Base-by-base conservation (phyloP, 2,888 invertebrate genomes). In the Drymonia ruficornis region DNA sequence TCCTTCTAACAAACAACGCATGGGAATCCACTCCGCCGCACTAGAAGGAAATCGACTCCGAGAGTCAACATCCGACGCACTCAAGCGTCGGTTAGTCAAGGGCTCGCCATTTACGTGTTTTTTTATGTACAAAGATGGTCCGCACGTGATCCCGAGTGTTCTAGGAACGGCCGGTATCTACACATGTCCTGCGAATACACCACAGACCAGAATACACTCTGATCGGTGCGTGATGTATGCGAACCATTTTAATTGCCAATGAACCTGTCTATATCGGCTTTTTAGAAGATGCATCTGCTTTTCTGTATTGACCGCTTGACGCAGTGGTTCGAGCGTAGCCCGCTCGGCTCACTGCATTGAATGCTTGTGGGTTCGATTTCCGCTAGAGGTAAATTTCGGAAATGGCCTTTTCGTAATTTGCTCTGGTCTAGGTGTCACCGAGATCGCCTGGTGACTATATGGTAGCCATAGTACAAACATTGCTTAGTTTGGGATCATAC, bases 131-230 rank as follows among this genome's bases (percentile, higher is more conserved):
- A 67, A 86, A 84, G 80, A 82, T 87, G 84, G 69, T 63, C 53
- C 69, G 75, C 89, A 88, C 81, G 83, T 90, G 87, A 83, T 53
- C 67, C 59, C 65, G 63, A 67, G 67, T 80, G 76, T 90, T 89
- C 89, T 89, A 86, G 81, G 89, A 91, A 89, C 72, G 74, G 74
- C 67, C 69, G 70, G 63, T 74, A n/a, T n/a, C n/a, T n/a, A 74
- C 88, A 86, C 80, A 88, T 86, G 90, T 75, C 80, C 72, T 65
- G 58, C 54, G 53, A 54, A 64, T 56, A 65, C 50, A n/a, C 49
- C 43, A n/a, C n/a, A 3, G 31, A 11, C 31, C 7, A n/a, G 11
- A 9, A 8, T 31, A 9, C 11, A 31, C 38, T 50, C 53, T 47
- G 43, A 52, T 43, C 36, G 47, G 51, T 55, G 45, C 31, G 46